phyloP scores from a whole-genome alignment of 2,888 invertebrate genomes.

The Lasioglossum vierecki region DNA sequence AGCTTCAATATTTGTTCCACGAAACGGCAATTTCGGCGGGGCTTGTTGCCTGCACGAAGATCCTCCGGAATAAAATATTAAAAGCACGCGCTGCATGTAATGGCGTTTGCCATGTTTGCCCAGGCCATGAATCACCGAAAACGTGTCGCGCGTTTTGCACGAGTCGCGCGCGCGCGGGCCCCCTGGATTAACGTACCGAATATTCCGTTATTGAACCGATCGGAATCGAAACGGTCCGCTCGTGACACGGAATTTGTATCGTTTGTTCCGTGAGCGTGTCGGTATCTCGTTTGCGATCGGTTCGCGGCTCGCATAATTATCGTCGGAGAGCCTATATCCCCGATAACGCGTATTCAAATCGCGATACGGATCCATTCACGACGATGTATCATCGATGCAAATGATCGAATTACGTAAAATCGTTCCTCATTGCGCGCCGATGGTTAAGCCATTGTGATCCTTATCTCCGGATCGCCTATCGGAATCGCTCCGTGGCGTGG shows the following conservation, averaged over 20 bases:
- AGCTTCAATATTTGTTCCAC: not conserved
- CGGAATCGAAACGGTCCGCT: conserved; percentile 2
- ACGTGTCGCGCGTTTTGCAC: conserved; percentile 26
- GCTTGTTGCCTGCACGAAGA: not conserved
- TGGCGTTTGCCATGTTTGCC: conserved; percentile 11
- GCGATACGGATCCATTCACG: conserved; percentile 44
- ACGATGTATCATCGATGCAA: conserved; percentile 65
- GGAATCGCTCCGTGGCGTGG: conserved; percentile 13
- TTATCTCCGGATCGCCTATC: conserved; percentile 47
- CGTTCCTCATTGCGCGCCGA: conserved; percentile 27
- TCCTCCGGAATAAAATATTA: conserved; percentile 16
- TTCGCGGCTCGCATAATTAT: conserved; percentile 47
- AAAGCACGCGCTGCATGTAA: conserved; percentile 14
- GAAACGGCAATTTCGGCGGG: not conserved
- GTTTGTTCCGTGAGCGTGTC: conserved; percentile 7
- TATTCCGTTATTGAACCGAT: conserved; percentile 9
- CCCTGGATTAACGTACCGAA: conserved; percentile 14
- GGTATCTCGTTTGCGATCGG: conserved; percentile 38
- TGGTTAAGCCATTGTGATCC: conserved; percentile 46
- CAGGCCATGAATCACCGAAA: conserved; percentile 16
- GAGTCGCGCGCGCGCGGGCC: conserved; percentile 13
- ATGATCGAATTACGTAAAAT: conserved; percentile 59
- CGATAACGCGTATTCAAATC: conserved; percentile 36
- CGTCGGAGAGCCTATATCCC: conserved; percentile 5
- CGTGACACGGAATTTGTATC: conserved; percentile 19